Evolutionary conservation across 2,888 invertebrate genomes (phyloP), one percentile per base, ranked within the genome.

Genomic region (Sturmia bella): DNA sequence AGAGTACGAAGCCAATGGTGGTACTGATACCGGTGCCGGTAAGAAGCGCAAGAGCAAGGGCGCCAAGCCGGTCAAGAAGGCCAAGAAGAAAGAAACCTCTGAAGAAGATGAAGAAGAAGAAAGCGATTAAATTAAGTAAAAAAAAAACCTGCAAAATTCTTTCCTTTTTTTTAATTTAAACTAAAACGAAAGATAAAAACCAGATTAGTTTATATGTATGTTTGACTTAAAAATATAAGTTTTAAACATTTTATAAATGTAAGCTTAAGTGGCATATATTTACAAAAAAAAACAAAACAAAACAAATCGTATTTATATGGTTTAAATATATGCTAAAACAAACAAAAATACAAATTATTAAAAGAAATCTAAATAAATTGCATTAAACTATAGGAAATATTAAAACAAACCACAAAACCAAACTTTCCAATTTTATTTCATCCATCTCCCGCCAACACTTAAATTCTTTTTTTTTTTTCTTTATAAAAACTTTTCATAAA

Each of bases 1-100:
- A 89, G 97, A 97, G 87, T 99, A 96, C 91, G 95, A 96, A 89
- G 95, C 95, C 24, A 94, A 94, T 83, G 96, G 95, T 45, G 95
- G 94, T 80, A 93, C 92, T 75, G 93, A 93, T 83, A 92, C 91
- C 85, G 93, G 93, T 86, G 92, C 93, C 89, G 92, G 92, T 87
- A 92, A 92, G 86, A 93, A 93, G 89, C 92, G 93, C 88, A 93
- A 92, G 87, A 92, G 92, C 91, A 92, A 92, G 86, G 87, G 85
- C 85, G 86, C 84, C 85, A 89, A 89, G 89, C 89, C 86, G 85
- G 90, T 84, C 75, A 91, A 90, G 86, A 91, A 91, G 87, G 87
- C 86, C 79, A 94, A 92, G 93, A 94, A 92, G 93, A 93, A 92
- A 88, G 93, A 93, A 87, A 94, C 94, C 43, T 93, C 94, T 69